Conservation (phyloP, 2,888 invertebrate genomes). For the Mycalesis mineus region DNA sequence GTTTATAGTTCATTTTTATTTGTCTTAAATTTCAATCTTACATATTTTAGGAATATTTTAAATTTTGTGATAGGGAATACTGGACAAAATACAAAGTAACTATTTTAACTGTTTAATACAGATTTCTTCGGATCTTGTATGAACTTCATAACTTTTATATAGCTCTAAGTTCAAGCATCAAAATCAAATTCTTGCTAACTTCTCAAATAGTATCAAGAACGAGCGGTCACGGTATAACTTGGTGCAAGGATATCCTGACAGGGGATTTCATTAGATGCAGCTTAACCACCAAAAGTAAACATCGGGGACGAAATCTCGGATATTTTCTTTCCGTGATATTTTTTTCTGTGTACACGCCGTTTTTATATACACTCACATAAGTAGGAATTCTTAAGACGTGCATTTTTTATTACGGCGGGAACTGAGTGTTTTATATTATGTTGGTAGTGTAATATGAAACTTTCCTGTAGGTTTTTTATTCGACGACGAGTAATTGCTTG, state of each 20-base stretch:
- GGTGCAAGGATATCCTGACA: constrained; percentile 72
- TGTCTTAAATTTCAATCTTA: too few relatives aligned
- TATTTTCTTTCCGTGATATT: constrained; percentile 64
- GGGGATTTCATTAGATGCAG: constrained; percentile 78
- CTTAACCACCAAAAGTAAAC: constrained; percentile 73
- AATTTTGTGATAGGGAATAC: too few relatives aligned
- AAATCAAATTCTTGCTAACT: not conserved
- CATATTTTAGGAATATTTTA: too few relatives aligned
- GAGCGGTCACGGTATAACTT: constrained; percentile 40
- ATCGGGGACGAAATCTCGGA: constrained; percentile 68
- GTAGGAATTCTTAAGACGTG: not conserved
- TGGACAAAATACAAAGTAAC: too few relatives aligned
- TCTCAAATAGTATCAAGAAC: constrained; percentile 2
- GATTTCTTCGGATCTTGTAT: too few relatives aligned
- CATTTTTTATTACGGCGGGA: not conserved
- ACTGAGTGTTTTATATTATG: not conserved
- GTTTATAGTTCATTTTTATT: too few relatives aligned
- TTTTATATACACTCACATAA: constrained; percentile 36
- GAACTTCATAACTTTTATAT: too few relatives aligned
- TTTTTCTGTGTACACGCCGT: constrained; percentile 57
- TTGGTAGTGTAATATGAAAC: too few relatives aligned
- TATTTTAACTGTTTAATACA: too few relatives aligned
- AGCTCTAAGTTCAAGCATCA: too few relatives aligned
- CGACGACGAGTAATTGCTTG: too few relatives aligned
- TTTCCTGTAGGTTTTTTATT: too few relatives aligned